Conservation (phyloP, 2,797 vertebrate genomes). For the Tadarida brasiliensis region DNA sequence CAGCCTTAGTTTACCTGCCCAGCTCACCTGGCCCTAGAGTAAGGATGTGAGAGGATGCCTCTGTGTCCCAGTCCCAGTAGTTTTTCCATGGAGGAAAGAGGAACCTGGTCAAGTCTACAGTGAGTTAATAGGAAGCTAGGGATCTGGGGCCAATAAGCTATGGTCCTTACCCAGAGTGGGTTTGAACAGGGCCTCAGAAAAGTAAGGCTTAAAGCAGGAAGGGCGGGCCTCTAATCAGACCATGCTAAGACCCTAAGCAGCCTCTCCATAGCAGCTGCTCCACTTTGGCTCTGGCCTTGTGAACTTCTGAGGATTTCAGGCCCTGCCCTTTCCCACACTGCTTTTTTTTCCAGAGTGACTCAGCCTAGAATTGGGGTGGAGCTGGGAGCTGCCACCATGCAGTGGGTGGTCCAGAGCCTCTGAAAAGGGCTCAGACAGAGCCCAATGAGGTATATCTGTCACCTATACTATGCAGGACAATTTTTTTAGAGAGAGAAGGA, state of each 20-base stretch:
- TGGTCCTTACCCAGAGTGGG: neutral
- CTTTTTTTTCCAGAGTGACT: conserved; percentile 78
- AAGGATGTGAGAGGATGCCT: neutral
- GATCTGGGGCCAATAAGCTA: neutral
- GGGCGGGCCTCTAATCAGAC: conserved; percentile 13
- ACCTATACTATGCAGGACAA: neutral
- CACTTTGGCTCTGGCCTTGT: neutral
- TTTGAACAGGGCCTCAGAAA: conserved; percentile 25
- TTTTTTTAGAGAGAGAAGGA: neutral
- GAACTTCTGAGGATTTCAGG: conserved; percentile 74
- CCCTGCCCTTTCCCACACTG: conserved; percentile 77
- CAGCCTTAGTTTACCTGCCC: neutral
- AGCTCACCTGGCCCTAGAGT: neutral
- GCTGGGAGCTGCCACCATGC: neutral
- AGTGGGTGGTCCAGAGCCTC: conserved; percentile 24
- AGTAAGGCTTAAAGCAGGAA: conserved; percentile 57
- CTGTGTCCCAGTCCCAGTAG: neutral
- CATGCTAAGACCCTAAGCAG: neutral
- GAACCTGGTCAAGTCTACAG: neutral
- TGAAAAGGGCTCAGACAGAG: conserved; percentile 12
- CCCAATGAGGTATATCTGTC: neutral
- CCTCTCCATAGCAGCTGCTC: neutral
- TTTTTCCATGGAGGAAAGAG: conserved; percentile 25
- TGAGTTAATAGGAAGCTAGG: neutral
- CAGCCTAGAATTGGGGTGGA: conserved; percentile 48